phyloP scores from a whole-genome alignment of 2,888 invertebrate genomes.

The Drosophila leonis region DNA sequence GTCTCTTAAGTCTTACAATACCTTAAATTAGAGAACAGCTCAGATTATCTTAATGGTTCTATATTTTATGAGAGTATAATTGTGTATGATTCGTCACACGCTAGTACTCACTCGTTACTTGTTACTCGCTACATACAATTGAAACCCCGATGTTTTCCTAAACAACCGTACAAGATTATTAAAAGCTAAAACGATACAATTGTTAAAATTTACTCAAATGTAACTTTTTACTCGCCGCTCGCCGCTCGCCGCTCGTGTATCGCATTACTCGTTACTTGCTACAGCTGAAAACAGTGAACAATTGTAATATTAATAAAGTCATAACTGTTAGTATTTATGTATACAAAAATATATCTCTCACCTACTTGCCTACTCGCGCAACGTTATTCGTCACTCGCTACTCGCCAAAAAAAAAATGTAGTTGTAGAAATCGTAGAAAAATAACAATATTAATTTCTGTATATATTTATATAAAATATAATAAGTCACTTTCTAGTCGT shows the following conservation, averaged over 20 bases:
- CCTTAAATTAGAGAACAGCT: conserved; percentile 7
- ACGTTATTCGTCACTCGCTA: background rate
- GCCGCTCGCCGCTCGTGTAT: background rate
- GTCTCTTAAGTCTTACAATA: background rate
- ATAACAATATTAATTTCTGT: background rate
- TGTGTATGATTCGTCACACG: conserved; percentile 4
- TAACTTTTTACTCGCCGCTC: background rate
- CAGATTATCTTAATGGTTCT: background rate
- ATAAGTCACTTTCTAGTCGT: background rate
- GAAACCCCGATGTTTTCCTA: background rate
- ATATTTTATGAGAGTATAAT: background rate
- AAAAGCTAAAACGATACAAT: background rate
- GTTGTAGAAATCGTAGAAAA: background rate
- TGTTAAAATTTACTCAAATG: background rate
- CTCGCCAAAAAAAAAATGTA: background rate
- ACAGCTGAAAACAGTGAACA: background rate
- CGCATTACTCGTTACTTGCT: background rate
- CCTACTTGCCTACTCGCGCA: background rate
- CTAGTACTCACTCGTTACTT: background rate
- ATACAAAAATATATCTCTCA: background rate
- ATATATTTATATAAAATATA: background rate
- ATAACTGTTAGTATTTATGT: background rate
- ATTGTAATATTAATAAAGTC: background rate
- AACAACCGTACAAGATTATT: background rate
- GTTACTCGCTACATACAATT: background rate